Evolutionary conservation across 2,888 invertebrate species (phyloP).

Genomic region (Drepanosiphum platanoidis): DNA sequence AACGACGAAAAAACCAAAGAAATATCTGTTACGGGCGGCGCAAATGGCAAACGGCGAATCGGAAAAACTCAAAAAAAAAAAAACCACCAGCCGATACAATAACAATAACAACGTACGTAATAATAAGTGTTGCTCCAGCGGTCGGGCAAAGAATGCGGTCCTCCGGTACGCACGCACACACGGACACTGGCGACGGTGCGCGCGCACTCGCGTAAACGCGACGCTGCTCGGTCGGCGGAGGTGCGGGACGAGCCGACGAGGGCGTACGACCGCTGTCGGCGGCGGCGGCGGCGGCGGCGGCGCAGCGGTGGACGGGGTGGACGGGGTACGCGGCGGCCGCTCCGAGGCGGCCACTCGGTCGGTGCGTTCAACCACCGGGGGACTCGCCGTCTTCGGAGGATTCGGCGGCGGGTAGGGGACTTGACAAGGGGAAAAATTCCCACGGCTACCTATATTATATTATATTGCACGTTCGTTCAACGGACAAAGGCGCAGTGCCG

Average conservation of each 20-base stretch:
- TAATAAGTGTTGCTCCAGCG: constrained; percentile 9
- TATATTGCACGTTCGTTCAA: not conserved
- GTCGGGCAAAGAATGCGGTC: constrained; percentile 41
- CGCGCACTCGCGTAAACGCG: not conserved
- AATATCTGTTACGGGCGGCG: not conserved
- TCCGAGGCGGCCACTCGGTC: not conserved
- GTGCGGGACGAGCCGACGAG: not conserved
- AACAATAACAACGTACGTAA: constrained; percentile 19
- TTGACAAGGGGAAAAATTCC: not conserved
- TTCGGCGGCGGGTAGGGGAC: not conserved
- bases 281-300: not conserved
- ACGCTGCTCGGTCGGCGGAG: not conserved
- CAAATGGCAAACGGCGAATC: not conserved
- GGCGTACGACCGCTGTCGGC: no score
- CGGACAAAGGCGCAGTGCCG: constrained; percentile 2
- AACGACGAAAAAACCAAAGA: constrained; percentile 1
- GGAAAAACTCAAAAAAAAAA: no score
- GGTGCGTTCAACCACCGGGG: not conserved
- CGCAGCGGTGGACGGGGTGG: not conserved
- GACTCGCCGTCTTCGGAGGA: not conserved
- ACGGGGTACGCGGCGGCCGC: not conserved
- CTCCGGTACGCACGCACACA: not conserved
- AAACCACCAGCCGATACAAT: not conserved
- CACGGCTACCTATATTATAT: no score
- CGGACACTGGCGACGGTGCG: not conserved